phyloP scores from a whole-genome alignment of 1,140 invertebrate genomes.

The Hyles euphorbiae region DNA sequence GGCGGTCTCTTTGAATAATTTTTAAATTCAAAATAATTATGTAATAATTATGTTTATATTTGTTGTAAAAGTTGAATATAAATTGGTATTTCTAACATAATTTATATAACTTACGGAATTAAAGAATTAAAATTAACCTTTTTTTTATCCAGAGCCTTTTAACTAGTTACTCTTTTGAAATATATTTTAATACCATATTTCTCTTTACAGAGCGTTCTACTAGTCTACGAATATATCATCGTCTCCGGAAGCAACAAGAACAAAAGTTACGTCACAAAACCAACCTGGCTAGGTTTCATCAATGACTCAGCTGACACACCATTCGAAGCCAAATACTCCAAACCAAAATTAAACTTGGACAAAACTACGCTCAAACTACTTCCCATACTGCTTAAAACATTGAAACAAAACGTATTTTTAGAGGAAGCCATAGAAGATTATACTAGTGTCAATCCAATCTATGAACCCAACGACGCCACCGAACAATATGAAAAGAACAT shows the following conservation, averaged over 20 bases:
- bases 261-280: constrained; percentile 12
- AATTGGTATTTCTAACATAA: too few species aligned
- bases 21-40: too few species aligned
- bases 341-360: constrained; percentile 41
- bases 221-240: constrained; percentile 50
- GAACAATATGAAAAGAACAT: constrained; percentile 35
- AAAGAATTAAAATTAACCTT: too few species aligned
- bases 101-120: too few species aligned
- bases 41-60: too few species aligned
- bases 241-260: constrained; percentile 25
- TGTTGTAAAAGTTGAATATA: too few species aligned
- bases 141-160: too few species aligned
- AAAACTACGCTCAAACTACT: constrained; percentile 43
- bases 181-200: constrained; percentile 6
- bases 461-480: constrained; percentile 26
- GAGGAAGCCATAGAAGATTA: constrained; percentile 40
- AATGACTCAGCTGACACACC: constrained; percentile 33
- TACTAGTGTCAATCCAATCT: constrained; percentile 26
- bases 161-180: too few species aligned
- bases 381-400: constrained; percentile 46
- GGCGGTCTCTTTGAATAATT: too few species aligned
- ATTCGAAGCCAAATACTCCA: constrained; percentile 37
- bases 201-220: constrained; percentile 48
- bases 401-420: constrained; percentile 42
- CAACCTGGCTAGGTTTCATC: constrained; percentile 44